phyloP scores from a whole-genome alignment of 2,888 invertebrate genomes.

The Phymatocera aterrima region DNA sequence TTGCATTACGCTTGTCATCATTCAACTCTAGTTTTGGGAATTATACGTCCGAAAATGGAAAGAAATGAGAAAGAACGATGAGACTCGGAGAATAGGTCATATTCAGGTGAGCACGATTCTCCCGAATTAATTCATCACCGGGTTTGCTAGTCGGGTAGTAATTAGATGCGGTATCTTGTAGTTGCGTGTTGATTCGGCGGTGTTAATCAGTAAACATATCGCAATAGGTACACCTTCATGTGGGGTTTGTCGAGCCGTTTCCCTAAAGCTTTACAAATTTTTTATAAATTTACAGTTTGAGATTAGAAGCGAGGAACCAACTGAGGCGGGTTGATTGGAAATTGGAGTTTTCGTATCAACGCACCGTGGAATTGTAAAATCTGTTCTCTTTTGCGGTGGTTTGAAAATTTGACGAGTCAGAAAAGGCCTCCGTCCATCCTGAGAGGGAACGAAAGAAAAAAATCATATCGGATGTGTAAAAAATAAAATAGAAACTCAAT shows the following conservation, averaged over 20 bases:
- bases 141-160: neutral
- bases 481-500: neutral
- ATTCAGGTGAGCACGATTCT: too few relatives aligned
- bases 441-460: neutral
- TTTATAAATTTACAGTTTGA: neutral
- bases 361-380: neutral
- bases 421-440: neutral
- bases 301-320: neutral
- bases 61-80: too few relatives aligned
- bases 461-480: too few relatives aligned
- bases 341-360: slow-evolving; percentile 3
- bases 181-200: neutral
- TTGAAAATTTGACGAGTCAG: neutral
- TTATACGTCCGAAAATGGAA: too few relatives aligned
- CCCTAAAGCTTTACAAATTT: neutral
- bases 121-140: too few relatives aligned
- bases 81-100: too few relatives aligned
- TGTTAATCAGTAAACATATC: neutral
- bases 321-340: neutral
- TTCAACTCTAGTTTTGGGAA: too few relatives aligned
- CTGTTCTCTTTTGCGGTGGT: neutral
- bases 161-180: neutral
- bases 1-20: too few relatives aligned
- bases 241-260: neutral
- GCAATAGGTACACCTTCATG: neutral